Percentiles rank a stretch among this genome's conserved stretches.
Evolutionary conservation across 2,797 vertebrate species (phyloP).

Genomic region (Enteromius fasciolatus): DNA sequence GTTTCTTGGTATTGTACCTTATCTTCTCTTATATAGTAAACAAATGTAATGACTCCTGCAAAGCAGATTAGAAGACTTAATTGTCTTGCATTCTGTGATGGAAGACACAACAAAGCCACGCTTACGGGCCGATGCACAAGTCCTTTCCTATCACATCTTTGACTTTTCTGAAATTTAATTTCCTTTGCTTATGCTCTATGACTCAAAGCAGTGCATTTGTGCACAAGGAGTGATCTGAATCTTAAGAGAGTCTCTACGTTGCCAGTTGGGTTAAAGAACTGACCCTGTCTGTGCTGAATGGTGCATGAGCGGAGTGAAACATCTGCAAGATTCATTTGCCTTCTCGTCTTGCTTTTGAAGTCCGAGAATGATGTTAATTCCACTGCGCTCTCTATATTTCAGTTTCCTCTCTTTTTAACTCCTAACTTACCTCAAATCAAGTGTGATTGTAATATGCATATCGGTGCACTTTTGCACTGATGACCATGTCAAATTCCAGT

Average conservation of each 20-base stretch:
- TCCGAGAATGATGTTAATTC: not conserved
- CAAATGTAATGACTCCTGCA: constrained; percentile 48
- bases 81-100: constrained; percentile 47
- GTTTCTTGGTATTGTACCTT: constrained; percentile 18
- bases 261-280: constrained; percentile 17
- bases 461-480: constrained; percentile 8
- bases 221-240: constrained; percentile 32
- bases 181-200: constrained; percentile 23
- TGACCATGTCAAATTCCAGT: constrained; percentile 5
- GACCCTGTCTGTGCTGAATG: constrained; percentile 23
- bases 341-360: constrained; percentile 22
- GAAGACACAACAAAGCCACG: constrained; percentile 35
- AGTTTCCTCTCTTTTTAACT: constrained; percentile 8
- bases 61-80: constrained; percentile 55
- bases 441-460: not conserved
- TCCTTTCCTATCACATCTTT: constrained; percentile 41
- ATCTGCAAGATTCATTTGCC: constrained; percentile 34
- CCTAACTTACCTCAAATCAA: not conserved
- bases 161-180: constrained; percentile 39
- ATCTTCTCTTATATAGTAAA: constrained; percentile 38
- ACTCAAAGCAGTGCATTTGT: constrained; percentile 20
- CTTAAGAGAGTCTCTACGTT: constrained; percentile 6
- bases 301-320: constrained; percentile 3
- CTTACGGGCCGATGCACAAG: constrained; percentile 21
- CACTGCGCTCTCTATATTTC: not conserved